Evolutionary conservation across 2,888 invertebrate genomes (phyloP).

Genomic region (Clivina fossor): DNA sequence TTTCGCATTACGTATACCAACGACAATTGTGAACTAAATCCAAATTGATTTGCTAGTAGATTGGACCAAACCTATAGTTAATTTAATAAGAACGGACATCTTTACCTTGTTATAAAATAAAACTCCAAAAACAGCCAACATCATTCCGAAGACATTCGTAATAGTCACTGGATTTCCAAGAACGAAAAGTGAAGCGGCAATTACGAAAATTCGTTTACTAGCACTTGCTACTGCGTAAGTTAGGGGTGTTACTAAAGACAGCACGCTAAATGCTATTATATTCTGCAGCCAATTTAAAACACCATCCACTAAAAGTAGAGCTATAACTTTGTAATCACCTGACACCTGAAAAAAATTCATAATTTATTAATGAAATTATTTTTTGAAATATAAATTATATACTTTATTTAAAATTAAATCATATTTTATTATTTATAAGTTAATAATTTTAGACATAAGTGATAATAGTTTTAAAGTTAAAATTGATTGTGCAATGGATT

Average conservation of each 20-base stretch:
- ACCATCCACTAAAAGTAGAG: conserved; percentile 75
- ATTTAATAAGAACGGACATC: too few species aligned
- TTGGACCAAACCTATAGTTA: too few species aligned
- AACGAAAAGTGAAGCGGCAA: conserved; percentile 81
- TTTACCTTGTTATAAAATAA: conserved; percentile 85
- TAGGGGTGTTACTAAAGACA: conserved; percentile 88
- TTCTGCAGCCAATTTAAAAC: conserved; percentile 93
- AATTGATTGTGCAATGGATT: too few species aligned
- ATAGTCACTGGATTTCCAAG: conserved; percentile 90
- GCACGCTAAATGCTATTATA: conserved; percentile 89
- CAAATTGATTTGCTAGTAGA: too few species aligned
- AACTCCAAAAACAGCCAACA: conserved; percentile 85
- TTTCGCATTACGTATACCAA: too few species aligned
- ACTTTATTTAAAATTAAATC: too few species aligned
- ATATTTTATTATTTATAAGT: too few species aligned
- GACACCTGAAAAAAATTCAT: conserved; percentile 51
- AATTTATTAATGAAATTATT: too few species aligned
- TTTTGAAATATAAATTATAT: too few species aligned
- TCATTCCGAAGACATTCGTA: conserved; percentile 87
- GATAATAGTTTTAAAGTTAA: too few species aligned
- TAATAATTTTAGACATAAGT: too few species aligned
- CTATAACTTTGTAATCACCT: conserved; percentile 59
- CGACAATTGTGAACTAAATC: too few species aligned
- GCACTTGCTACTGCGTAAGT: conserved; percentile 96
- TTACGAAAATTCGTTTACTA: conserved; percentile 90